Evolutionary conservation across 2,113 vertebrate species (phyloP).

Genomic region (Galbula dea): DNA sequence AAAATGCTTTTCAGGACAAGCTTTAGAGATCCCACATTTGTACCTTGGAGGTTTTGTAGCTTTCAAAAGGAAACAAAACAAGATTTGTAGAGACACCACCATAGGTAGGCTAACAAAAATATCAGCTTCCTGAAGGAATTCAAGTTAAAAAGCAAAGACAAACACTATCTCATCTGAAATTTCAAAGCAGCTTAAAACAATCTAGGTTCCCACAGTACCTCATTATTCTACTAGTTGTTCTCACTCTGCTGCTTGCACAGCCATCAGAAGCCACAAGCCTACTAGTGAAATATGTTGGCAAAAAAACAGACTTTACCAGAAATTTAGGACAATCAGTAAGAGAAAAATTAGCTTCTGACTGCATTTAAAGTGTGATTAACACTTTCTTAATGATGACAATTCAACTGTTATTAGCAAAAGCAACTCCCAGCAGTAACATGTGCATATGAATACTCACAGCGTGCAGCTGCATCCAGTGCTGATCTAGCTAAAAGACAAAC

Average conservation of each 20-base stretch:
- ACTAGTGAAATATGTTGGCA: neutral
- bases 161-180: neutral
- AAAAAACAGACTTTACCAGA: neutral
- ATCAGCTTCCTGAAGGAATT: neutral
- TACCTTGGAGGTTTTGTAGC: constrained; percentile 78
- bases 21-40: constrained; percentile 89
- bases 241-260: neutral
- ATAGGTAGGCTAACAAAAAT: neutral
- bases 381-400: neutral
- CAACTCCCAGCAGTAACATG: neutral
- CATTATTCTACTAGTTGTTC: neutral
- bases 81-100: neutral
- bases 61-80: constrained; percentile 51
- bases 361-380: neutral
- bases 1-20: constrained; percentile 88
- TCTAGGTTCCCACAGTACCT: neutral
- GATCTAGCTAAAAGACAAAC: constrained; percentile 75
- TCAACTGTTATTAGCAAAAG: constrained; percentile 18
- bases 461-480: constrained; percentile 66
- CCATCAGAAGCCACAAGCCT: neutral
- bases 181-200: neutral
- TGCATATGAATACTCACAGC: constrained; percentile 77
- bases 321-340: neutral
- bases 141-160: neutral
- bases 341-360: constrained; percentile 30